Percentiles rank a stretch among this genome's conserved stretches.
Conservation (phyloP, 2,888 invertebrate species). For the Trissoscelio sp. region DNA sequence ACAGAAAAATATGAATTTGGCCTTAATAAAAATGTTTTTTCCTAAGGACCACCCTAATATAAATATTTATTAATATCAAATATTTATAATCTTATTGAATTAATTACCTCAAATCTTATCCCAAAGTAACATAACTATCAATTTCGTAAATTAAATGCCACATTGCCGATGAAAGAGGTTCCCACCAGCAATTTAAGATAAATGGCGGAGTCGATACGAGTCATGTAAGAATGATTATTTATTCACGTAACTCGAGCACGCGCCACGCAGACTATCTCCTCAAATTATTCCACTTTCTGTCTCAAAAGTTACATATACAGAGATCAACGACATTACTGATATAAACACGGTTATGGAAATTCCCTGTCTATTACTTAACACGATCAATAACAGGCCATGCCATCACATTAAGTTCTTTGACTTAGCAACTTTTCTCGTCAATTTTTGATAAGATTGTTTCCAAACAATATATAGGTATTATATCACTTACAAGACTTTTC, state of each 20-base stretch:
- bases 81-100: too few relatives aligned
- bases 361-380: slow-evolving; percentile 19
- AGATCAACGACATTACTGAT: slow-evolving; percentile 53
- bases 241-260: slow-evolving; percentile 44
- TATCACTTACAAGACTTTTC: too few relatives aligned
- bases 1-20: too few relatives aligned
- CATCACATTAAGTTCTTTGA: not conserved
- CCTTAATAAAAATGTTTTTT: too few relatives aligned
- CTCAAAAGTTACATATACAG: slow-evolving; percentile 15
- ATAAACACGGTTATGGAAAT: slow-evolving; percentile 26
- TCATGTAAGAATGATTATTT: slow-evolving; percentile 34
- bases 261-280: slow-evolving; percentile 52
- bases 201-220: slow-evolving; percentile 14
- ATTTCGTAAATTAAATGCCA: too few relatives aligned
- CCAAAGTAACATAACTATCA: too few relatives aligned
- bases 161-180: too few relatives aligned
- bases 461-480: too few relatives aligned
- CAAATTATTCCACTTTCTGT: slow-evolving; percentile 55
- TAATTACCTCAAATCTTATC: too few relatives aligned
- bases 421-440: not conserved
- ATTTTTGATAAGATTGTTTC: not conserved
- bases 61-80: too few relatives aligned
- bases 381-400: not conserved
- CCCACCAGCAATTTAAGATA: slow-evolving; percentile 29
- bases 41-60: too few relatives aligned